Base-by-base conservation (phyloP, 2,888 invertebrate species). In the Spisula subtruncata region DNA sequence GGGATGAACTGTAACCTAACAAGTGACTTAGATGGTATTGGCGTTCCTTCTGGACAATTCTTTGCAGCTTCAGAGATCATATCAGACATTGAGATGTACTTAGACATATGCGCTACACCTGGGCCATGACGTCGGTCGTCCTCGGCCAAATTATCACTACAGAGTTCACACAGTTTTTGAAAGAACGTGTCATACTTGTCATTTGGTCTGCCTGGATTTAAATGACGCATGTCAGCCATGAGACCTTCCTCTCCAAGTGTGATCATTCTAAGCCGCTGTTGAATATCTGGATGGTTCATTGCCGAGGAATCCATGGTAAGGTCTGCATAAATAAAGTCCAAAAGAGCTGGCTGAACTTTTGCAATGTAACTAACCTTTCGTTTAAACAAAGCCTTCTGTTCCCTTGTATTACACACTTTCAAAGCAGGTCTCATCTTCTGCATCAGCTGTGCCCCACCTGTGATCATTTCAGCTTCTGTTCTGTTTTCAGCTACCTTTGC, bases 141-240 rank as follows among this genome's bases (percentile, higher is more conserved):
- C 25, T 90, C 91, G 12, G 93, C 89, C n/a, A 89, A 87, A 0
- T 66, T 6, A 0, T 80, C 81, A 35, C 89, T 89, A 18, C 89
- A 81, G 12, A 90, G 8, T 16, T 71, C 81, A 16, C 18, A 79
- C 29, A 91, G 75, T n/a, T 84, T 56, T 25, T 79, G 71, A 71
- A 92, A 90, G 81, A 92, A 92, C 16, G 79, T 29, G n/a, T 90
- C 89, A 90, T 29, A 93, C 16, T 12, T 88, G 0, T 29, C 84
- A 32, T 18, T 81, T 25, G 90, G 88, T n/a, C 89, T 56, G 32
- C 93, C 93, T 56, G 90, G 81, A 46, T 93, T 93, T 18, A 90
- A 46, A n/a, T 86, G n/a, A 12, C 90, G 14, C 41, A 93, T 35
- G 54, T 92, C 90, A 80, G 54, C 32, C 8, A 91, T 16, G 10